A percentile compares a stretch with the other conserved stretches of the same genome.
Conservation (phyloP, 2,113 vertebrate genomes). For the Stegastes partitus region DNA sequence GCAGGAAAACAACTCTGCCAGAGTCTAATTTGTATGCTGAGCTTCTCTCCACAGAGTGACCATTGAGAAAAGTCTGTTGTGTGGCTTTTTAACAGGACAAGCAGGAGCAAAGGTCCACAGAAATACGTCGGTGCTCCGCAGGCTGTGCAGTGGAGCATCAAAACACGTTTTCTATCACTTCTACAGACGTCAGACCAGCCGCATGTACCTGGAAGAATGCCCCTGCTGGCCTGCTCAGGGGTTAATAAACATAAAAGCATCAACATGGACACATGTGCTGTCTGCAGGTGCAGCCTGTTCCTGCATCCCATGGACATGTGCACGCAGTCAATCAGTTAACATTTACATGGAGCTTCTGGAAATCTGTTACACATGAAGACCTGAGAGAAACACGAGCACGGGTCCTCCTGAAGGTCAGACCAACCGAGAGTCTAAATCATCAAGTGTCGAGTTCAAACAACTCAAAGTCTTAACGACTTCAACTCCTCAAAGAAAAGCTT, state of each 20-base stretch:
- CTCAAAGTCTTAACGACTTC: not conserved
- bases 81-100: constrained; percentile 64
- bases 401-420: not conserved
- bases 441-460: too few relatives aligned
- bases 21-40: constrained; percentile 8
- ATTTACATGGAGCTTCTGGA: not conserved
- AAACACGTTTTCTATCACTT: constrained; percentile 41
- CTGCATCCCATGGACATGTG: not conserved
- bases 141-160: constrained; percentile 51
- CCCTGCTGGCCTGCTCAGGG: not conserved
- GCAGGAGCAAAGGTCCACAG: constrained; percentile 75
- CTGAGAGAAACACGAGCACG: not conserved
- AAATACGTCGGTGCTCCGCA: constrained; percentile 5
- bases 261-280: not conserved
- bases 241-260: constrained; percentile 22
- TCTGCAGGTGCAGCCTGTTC: not conserved
- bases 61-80: not conserved
- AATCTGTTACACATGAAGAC: constrained; percentile 4
- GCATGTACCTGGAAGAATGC: not conserved
- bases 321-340: constrained; percentile 37
- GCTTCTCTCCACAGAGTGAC: constrained; percentile 7
- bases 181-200: constrained; percentile 30
- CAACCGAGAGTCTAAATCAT: not conserved
- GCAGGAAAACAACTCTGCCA: not conserved
- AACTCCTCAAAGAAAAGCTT: too few relatives aligned